Evolutionary conservation across 2,888 invertebrate species (phyloP).

Genomic region (Drosophila buzzatii): DNA sequence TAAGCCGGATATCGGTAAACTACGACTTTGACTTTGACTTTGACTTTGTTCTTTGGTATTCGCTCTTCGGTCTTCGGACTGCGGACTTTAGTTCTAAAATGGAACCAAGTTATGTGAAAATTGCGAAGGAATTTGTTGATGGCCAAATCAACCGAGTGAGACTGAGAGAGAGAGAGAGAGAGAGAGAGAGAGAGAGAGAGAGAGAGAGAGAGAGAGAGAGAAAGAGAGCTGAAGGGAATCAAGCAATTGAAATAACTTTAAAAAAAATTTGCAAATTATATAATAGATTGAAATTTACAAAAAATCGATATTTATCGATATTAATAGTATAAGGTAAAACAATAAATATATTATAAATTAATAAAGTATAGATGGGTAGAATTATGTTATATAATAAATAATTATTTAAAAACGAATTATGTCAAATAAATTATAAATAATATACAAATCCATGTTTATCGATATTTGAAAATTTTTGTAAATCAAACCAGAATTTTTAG

Average conservation of each 20-base stretch:
- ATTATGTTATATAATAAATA: no score
- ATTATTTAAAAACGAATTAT: no score
- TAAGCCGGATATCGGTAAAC: conserved; percentile 14
- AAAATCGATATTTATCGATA: not conserved
- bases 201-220: not conserved
- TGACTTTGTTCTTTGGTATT: not conserved
- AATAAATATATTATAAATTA: no score
- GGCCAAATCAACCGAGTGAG: conserved; percentile 26
- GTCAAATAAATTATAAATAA: no score
- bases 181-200: not conserved
- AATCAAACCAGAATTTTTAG: no score
- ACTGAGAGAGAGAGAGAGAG: not conserved
- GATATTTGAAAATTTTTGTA: no score
- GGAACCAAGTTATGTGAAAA: conserved; percentile 61
- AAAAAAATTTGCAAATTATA: not conserved
- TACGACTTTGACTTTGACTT: conserved; percentile 6
- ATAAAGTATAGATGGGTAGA: no score
- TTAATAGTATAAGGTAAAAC: no score
- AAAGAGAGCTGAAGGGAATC: not conserved
- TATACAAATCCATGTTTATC: no score
- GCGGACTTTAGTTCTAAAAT: conserved; percentile 6
- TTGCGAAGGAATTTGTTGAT: conserved; percentile 54
- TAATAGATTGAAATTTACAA: not conserved
- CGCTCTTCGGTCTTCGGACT: not conserved
- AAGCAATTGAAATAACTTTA: not conserved